These are phyloP conservation scores for Bombycilla garrulus DNA, from an alignment of 2,113 vertebrate genomes.

Conservation along the genomic window DNA sequence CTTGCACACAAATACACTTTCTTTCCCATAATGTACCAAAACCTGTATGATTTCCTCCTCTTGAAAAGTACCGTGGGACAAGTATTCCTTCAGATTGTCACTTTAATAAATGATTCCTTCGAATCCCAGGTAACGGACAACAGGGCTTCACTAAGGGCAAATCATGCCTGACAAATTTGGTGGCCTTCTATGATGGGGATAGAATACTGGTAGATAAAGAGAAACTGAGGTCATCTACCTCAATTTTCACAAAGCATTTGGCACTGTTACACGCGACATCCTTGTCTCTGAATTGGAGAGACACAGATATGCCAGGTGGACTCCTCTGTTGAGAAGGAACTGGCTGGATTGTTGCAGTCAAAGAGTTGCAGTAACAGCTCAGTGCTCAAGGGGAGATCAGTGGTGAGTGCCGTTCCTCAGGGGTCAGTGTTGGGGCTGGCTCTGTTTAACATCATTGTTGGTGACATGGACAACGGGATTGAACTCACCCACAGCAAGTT, in stretches of 20 bases:
- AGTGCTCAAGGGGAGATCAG: no score
- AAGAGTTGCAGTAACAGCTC: not conserved
- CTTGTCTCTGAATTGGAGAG: not conserved
- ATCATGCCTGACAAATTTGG: not conserved
- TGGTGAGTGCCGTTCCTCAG: not conserved
- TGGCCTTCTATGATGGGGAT: not conserved
- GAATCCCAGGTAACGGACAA: not conserved
- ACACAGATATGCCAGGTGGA: not conserved
- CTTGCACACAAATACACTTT: not conserved
- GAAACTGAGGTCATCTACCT: not conserved
- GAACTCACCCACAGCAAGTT: not conserved
- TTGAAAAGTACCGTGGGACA: not conserved
- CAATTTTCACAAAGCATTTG: not conserved
- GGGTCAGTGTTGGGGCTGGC: not conserved
- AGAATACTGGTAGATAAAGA: not conserved
- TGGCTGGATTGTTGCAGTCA: not conserved
- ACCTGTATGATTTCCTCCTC: not conserved
- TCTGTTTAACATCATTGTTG: no score
- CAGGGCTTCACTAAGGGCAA: not conserved
- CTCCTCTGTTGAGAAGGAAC: not conserved
- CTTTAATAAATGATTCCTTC: not conserved
- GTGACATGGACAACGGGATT: rapidly evolving
- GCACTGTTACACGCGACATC: no score
- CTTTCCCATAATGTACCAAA: not conserved
- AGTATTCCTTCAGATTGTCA: not conserved